These are phyloP conservation scores for Pachyuromys duprasi DNA, from an alignment of 2,797 vertebrate species.

Conservation along the genomic window DNA sequence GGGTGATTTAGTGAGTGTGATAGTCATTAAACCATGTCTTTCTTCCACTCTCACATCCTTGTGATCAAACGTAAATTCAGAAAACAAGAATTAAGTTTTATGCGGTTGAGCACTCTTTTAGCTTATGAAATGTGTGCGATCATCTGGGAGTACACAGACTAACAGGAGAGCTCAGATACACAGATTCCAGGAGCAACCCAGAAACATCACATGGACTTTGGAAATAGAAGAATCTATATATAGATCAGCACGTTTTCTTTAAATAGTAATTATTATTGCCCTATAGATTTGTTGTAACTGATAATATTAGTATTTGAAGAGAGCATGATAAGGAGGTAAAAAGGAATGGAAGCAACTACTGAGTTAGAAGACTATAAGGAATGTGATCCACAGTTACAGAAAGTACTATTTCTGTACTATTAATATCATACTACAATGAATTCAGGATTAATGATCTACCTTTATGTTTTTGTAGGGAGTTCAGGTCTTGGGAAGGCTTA, in stretches of 20 bases:
- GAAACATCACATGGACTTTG: neutral
- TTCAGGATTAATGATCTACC: neutral
- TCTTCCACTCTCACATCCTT: neutral
- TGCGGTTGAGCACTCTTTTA: neutral
- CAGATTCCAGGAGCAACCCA: accelerated
- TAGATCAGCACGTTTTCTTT: neutral
- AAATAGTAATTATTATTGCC: neutral
- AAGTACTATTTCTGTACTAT: accelerated
- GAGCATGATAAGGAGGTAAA: neutral
- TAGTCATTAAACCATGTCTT: neutral
- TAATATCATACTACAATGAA: neutral
- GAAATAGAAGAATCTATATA: neutral
- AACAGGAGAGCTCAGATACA: neutral
- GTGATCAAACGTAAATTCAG: neutral
- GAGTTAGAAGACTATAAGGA: neutral
- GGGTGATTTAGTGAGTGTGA: neutral
- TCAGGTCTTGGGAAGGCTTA: neutral
- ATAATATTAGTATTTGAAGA: neutral
- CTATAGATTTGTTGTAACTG: neutral
- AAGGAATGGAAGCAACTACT: neutral
- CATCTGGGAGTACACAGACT: too few species aligned
- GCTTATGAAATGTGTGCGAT: neutral
- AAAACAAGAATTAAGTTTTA: neutral
- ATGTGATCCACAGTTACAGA: neutral
- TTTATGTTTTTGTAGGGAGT: neutral